phyloP scores from a whole-genome alignment of 1,140 invertebrate species.

The Drosophila repletoides region DNA sequence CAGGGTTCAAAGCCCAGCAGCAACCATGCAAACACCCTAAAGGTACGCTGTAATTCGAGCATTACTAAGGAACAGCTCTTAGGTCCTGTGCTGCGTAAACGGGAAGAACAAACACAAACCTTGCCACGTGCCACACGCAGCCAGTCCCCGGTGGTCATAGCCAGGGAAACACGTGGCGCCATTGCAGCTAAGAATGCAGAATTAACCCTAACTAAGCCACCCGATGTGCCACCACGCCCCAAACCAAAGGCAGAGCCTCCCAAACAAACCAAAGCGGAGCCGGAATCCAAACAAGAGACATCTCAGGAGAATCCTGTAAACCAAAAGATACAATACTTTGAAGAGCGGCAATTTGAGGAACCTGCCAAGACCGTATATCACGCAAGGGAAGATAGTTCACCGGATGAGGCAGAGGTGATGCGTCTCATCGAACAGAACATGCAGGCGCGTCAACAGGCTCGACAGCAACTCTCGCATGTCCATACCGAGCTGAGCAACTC shows the following conservation, averaged over 20 bases:
- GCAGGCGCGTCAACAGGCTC: slow-evolving; percentile 59
- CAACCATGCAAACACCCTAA: slow-evolving; percentile 83
- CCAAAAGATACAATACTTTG: slow-evolving; percentile 91
- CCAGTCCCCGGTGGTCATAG: slow-evolving; percentile 83
- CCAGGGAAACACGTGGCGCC: slow-evolving; percentile 86
- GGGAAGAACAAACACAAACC: slow-evolving; percentile 58
- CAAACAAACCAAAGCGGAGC: slow-evolving; percentile 30
- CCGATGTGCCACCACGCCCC: slow-evolving; percentile 22
- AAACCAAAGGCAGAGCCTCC: slow-evolving; percentile 20
- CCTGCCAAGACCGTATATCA: slow-evolving; percentile 84
- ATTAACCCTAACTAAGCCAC: slow-evolving; percentile 39
- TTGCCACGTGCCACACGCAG: slow-evolving; percentile 80
- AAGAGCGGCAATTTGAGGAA: slow-evolving; percentile 84
- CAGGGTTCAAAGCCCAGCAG: slow-evolving; percentile 77
- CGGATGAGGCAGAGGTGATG: slow-evolving; percentile 81
- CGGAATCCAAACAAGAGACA: slow-evolving; percentile 29
- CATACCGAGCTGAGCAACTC: slow-evolving; percentile 83
- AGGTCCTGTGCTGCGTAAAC: slow-evolving; percentile 75
- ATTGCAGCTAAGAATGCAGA: slow-evolving; percentile 84
- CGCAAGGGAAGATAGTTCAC: slow-evolving; percentile 84
- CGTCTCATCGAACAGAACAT: slow-evolving; percentile 74
- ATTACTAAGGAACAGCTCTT: slow-evolving; percentile 82
- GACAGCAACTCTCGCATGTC: slow-evolving; percentile 37
- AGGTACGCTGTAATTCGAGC: slow-evolving; percentile 88
- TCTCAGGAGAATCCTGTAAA: slow-evolving; percentile 83